A percentile compares a stretch with the other conserved stretches of the same genome.
phyloP scores from a whole-genome alignment of 2,797 vertebrate species.

The Malurus splendens region DNA sequence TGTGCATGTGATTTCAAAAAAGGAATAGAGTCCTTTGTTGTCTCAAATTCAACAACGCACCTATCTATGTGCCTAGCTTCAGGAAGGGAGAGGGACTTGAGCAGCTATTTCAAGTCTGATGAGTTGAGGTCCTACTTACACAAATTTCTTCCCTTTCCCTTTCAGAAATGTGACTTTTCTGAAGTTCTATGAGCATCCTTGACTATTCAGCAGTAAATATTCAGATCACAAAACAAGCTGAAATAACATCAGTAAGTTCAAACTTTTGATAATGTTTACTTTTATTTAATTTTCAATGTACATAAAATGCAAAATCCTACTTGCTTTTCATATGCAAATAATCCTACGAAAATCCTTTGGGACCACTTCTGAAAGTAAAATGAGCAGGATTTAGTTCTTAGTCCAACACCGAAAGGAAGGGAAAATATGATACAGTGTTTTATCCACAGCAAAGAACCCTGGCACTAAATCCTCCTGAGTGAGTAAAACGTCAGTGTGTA shows the following conservation, averaged over 20 bases:
- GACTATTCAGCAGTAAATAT: not conserved
- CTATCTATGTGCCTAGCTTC: not conserved
- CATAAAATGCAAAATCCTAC: not conserved
- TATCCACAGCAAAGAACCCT: not conserved
- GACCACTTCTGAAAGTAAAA: constrained; percentile 35
- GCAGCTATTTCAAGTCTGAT: not conserved
- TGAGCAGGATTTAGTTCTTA: constrained; percentile 12
- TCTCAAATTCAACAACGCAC: not conserved
- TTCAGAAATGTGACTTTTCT: not conserved
- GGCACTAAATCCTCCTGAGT: not conserved
- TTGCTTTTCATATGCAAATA: constrained; percentile 12
- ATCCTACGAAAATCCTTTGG: not conserved
- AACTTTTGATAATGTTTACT: not conserved
- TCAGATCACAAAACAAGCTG: not conserved
- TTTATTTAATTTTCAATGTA: constrained; percentile 9
- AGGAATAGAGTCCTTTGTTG: not conserved
- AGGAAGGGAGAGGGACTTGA: not conserved
- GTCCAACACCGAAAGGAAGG: not conserved
- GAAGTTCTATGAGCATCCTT: not conserved
- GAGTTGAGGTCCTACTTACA: not conserved
- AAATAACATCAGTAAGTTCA: not conserved
- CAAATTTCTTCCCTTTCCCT: not conserved
- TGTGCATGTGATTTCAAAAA: rapidly evolving
- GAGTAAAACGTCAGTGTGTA: not conserved
- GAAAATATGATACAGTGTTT: not conserved